Base-by-base conservation (phyloP, 2,797 vertebrate genomes). In the Sebastes umbrosus region DNA sequence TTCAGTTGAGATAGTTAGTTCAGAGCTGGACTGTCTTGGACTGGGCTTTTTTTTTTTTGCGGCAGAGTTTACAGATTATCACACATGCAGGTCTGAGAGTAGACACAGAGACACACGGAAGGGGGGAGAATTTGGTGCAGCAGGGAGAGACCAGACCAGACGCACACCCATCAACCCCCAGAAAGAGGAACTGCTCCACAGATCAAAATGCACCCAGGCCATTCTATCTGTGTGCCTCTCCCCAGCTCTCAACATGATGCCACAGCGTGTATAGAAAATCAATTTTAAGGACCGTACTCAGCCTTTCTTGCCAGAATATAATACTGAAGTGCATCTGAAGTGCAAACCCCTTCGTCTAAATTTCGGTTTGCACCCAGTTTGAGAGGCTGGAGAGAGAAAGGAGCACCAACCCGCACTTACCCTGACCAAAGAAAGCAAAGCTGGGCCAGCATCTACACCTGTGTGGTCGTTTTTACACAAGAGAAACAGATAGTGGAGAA, bases 1-100 rank as follows among this genome's bases (percentile, higher is more conserved):
- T 96, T 96, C 94, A 96, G 95, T 95, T 91, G 94, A 95, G 93
- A 96, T 91, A 95, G 94, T 94, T 95, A 95, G 95, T 96, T 91
- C 91, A 95, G 88, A 90, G 87, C 87, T 85, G 90, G 86, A 83
- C 83, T 84, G 74, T 82, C 69, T 74, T 25, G 59, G 88, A 46
- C 16, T 46, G 43, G 79, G 43, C 25, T 68, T 29, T 29, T 82
- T 29, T 75, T 32, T 24, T 24, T 22, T 27, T 31, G 77, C 76
- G 80, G 85, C 79, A 87, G 75, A 91, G 76, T 84, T 71, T 71
- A 92, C 87, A 93, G 83, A 82, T 86, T 82, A 87, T 90, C 75
- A 93, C 88, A 89, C 94, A 95, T 95, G 94, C 94, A 93, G 85
- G 92, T 91, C 87, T 91, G 87, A 78, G 89, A 93, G 91, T 69